Evolutionary conservation across 2,113 vertebrate species (phyloP).

Genomic region (Anguilla rostrata): DNA sequence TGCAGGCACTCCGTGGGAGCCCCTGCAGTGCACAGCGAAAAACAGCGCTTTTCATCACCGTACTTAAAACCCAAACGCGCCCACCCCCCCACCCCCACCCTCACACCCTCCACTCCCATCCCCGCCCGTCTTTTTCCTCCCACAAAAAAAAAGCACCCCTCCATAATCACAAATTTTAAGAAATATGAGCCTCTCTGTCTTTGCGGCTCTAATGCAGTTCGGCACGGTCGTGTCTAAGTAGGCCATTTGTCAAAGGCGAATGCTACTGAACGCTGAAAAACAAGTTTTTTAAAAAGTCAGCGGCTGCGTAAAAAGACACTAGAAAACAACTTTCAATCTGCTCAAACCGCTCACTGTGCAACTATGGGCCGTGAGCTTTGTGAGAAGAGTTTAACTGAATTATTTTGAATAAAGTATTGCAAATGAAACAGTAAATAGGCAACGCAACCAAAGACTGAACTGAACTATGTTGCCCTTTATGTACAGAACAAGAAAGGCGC

Average conservation of each 20-base stretch:
- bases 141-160: slow-evolving; percentile 23
- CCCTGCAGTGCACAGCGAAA: slow-evolving; percentile 44
- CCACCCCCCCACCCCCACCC: neutral
- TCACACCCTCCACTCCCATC: neutral
- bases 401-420: neutral
- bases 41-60: slow-evolving; percentile 55
- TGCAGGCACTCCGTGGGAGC: slow-evolving; percentile 44
- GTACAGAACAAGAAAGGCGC: neutral
- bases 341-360: neutral
- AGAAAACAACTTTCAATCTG: neutral
- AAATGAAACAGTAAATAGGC: neutral
- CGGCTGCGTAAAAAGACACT: neutral
- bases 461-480: neutral
- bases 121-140: neutral
- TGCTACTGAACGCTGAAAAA: neutral
- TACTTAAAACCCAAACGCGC: slow-evolving; percentile 52
- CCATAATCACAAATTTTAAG: slow-evolving; percentile 40
- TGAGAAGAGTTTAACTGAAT: neutral
- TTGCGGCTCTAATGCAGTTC: neutral
- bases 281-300: neutral
- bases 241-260: neutral
- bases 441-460: neutral
- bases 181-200: slow-evolving; percentile 3
- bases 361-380: neutral
- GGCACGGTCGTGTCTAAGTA: neutral